Evolutionary conservation across 2,797 vertebrate species (phyloP).

Genomic region (Falco cherrug): DNA sequence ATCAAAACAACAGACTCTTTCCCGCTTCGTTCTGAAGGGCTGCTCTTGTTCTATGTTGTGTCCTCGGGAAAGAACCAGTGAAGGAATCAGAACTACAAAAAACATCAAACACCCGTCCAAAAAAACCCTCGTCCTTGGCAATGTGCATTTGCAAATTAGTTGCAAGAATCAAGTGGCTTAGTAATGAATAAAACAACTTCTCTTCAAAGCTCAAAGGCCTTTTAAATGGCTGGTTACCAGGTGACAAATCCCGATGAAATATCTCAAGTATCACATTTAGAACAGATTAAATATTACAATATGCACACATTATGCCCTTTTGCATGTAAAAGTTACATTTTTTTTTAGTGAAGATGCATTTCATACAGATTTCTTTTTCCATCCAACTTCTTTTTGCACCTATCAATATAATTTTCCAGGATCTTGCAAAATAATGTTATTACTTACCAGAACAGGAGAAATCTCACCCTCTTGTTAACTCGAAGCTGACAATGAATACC

Average conservation of each 20-base stretch:
- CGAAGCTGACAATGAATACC: neutral
- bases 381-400: neutral
- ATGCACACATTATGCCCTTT: neutral
- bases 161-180: neutral
- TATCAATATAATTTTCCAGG: neutral
- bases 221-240: neutral
- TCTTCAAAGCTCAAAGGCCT: neutral
- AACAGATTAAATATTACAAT: neutral
- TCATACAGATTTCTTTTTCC: neutral
- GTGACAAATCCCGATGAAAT: neutral
- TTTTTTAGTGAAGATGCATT: neutral
- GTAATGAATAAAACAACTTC: neutral
- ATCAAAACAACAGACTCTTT: constrained; percentile 51
- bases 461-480: neutral
- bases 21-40: neutral
- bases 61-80: neutral
- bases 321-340: neutral
- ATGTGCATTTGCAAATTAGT: neutral
- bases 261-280: neutral
- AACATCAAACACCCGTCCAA: neutral
- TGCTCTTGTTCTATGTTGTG: constrained; percentile 1
- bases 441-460: constrained; percentile 44
- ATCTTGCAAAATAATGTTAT: neutral
- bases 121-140: neutral
- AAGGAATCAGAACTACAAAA: neutral